These are phyloP conservation scores for Melanocharis versteri DNA, from an alignment of 2,113 vertebrate genomes.

Conservation along the genomic window DNA sequence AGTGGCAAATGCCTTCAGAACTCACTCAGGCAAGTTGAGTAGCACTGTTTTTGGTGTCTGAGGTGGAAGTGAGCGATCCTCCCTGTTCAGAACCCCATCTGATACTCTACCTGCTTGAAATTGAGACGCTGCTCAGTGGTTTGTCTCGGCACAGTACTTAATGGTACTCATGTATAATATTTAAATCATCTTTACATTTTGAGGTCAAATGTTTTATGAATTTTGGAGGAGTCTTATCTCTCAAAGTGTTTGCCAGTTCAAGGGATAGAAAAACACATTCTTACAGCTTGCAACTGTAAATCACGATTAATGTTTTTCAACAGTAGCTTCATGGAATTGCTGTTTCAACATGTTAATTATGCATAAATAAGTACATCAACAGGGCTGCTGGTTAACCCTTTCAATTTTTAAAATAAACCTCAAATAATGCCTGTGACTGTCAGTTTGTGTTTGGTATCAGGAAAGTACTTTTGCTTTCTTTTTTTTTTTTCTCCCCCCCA, in stretches of 20 bases:
- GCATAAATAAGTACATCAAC: not conserved
- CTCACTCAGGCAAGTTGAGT: not conserved
- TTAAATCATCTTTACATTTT: not conserved
- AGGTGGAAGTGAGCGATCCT: not conserved
- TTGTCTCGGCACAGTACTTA: not conserved
- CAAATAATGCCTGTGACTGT: not conserved
- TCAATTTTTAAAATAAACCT: not conserved
- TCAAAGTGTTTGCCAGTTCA: not conserved
- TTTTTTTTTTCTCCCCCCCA: accelerated
- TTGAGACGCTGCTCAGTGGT: not conserved
- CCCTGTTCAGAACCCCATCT: not conserved
- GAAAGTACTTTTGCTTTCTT: not conserved
- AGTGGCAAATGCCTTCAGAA: not conserved
- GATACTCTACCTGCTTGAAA: not conserved
- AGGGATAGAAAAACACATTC: not conserved
- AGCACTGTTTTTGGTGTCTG: not conserved
- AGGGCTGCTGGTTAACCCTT: not conserved
- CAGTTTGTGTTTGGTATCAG: not conserved
- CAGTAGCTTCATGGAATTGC: not conserved
- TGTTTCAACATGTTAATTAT: not conserved
- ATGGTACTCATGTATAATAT: not conserved
- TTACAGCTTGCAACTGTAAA: not conserved
- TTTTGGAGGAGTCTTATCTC: not conserved
- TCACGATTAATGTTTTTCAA: not conserved
- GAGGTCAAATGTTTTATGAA: not conserved